phyloP scores from a whole-genome alignment of 2,888 invertebrate genomes.

The Epirrita christyi region DNA sequence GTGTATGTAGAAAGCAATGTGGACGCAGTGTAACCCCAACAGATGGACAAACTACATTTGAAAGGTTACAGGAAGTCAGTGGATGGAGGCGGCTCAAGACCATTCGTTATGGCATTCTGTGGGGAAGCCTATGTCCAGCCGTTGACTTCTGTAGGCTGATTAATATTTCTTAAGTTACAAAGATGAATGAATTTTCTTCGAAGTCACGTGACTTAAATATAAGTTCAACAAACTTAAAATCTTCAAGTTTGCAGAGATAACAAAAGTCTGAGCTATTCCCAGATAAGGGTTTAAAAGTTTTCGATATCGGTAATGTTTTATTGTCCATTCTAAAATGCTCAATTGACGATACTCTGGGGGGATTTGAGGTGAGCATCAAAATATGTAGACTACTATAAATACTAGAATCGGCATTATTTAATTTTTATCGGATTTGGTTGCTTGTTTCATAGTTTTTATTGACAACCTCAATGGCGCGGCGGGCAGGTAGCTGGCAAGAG shows the following conservation, averaged over 20 bases:
- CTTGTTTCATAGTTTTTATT: no score
- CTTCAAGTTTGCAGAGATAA: conserved; percentile 28
- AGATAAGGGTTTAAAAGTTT: conserved; percentile 17
- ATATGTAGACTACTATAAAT: neutral
- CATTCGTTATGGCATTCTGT: no score
- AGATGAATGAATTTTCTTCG: neutral
- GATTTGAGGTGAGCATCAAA: conserved; percentile 8
- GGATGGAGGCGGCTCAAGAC: no score
- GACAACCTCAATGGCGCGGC: no score
- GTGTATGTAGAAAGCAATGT: neutral
- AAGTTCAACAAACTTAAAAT: conserved; percentile 16
- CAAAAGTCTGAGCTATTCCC: conserved; percentile 32
- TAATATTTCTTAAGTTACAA: neutral
- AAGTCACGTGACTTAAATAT: neutral
- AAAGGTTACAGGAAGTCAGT: no score
- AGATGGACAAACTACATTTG: no score
- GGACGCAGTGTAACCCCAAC: neutral
- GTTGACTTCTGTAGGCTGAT: neutral
- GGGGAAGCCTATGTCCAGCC: neutral
- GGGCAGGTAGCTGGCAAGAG: no score
- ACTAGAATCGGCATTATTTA: no score
- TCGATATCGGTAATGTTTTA: conserved; percentile 18
- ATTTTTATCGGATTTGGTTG: neutral
- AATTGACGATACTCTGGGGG: conserved; percentile 3
- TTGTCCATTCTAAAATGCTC: conserved; percentile 12